A percentile compares a stretch with the other conserved stretches of the same genome.
These are phyloP conservation scores for Brachyhypopomus gauderio DNA, from an alignment of 2,113 vertebrate genomes.

Conservation along the genomic window DNA sequence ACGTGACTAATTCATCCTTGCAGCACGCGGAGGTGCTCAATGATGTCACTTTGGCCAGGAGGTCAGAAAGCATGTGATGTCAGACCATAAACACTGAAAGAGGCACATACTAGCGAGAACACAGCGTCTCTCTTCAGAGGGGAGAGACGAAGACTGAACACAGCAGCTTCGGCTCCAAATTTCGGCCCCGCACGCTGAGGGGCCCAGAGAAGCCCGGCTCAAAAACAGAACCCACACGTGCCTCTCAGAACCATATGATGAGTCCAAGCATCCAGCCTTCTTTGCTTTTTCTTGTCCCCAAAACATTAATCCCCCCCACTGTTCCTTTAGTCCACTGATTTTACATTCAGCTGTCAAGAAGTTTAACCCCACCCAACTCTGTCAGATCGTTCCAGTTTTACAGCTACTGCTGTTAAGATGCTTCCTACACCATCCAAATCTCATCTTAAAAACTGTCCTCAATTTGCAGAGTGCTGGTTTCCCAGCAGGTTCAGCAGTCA, in stretches of 20 bases:
- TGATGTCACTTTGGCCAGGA: no score
- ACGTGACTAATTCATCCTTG: no score
- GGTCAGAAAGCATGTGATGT: no score
- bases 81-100: no score
- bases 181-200: constrained; percentile 13
- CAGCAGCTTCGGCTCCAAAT: constrained; percentile 30
- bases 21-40: no score
- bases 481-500: neutral
- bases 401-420: neutral
- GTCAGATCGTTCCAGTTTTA: neutral
- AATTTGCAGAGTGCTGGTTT: neutral
- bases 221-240: constrained; percentile 41
- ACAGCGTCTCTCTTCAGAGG: constrained; percentile 19
- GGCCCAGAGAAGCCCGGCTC: constrained; percentile 27
- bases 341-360: neutral
- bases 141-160: constrained; percentile 30
- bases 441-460: neutral
- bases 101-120: no score
- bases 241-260: constrained; percentile 34
- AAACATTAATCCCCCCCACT: neutral
- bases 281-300: neutral
- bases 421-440: neutral
- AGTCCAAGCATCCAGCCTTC: neutral
- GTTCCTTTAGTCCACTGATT: constrained; percentile 27
- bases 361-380: neutral